A percentile compares a stretch with the other conserved stretches of the same genome.
phyloP scores from a whole-genome alignment of 2,797 vertebrate genomes.

The Pyrrhura leucotis region DNA sequence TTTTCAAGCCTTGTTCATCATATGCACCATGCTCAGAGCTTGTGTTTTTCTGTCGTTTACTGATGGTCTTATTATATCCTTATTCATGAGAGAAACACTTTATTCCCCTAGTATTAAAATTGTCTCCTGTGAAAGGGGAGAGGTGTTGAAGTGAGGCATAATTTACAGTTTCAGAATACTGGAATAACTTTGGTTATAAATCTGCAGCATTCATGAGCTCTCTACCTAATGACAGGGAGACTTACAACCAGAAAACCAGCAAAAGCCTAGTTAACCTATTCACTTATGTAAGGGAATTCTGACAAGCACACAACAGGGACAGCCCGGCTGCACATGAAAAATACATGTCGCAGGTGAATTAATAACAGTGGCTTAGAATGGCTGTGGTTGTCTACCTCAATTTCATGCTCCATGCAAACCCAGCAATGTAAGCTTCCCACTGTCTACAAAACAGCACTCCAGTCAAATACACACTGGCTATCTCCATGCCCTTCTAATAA shows the following conservation, averaged over 20 bases:
- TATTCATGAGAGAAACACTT: conserved; percentile 6
- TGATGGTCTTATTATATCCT: neutral
- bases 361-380: neutral
- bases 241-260: neutral
- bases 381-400: neutral
- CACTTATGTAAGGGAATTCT: neutral
- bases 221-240: neutral
- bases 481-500: neutral
- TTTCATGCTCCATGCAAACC: neutral
- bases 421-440: neutral
- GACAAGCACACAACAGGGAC: neutral
- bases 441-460: neutral
- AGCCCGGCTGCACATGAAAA: neutral
- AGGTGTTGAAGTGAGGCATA: neutral
- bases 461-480: neutral
- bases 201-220: neutral
- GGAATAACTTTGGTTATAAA: conserved; percentile 4
- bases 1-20: neutral
- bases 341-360: neutral
- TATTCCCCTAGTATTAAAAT: neutral
- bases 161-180: conserved; percentile 8
- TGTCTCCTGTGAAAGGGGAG: neutral
- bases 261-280: neutral
- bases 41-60: conserved; percentile 4
- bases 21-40: neutral